phyloP scores from a whole-genome alignment of 2,888 invertebrate species.

The Chirona hameri region DNA sequence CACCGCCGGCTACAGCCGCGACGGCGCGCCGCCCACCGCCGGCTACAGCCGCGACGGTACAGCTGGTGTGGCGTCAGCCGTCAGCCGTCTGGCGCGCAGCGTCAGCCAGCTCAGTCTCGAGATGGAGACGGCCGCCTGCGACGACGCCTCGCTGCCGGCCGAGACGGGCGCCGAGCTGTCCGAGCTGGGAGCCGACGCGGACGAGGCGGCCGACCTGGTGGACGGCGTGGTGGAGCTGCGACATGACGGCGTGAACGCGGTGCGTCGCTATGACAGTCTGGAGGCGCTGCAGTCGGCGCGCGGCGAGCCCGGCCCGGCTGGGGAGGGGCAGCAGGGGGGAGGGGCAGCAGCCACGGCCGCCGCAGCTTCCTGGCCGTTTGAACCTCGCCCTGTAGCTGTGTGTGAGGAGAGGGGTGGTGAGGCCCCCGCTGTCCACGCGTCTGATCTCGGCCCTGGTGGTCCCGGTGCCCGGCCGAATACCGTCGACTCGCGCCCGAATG shows the following conservation, averaged over 20 bases:
- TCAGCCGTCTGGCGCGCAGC: slow-evolving; percentile 3
- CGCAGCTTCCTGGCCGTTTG: background rate
- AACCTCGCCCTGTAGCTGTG: too few species aligned
- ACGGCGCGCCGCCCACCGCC: background rate
- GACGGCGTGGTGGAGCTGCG: slow-evolving; percentile 6
- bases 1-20: background rate
- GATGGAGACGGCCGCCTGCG: slow-evolving; percentile 4
- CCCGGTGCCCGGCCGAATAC: too few species aligned
- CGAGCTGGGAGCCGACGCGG: background rate
- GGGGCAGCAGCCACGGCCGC: background rate
- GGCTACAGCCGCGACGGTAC: background rate
- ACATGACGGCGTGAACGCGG: slow-evolving; percentile 1
- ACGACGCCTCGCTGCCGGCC: background rate
- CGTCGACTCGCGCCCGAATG: too few species aligned
- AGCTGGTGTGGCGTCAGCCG: background rate
- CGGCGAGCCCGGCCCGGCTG: background rate
- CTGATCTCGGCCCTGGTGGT: too few species aligned
- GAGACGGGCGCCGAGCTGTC: slow-evolving; percentile 26
- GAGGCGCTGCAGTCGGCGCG: background rate
- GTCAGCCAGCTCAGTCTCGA: slow-evolving; percentile 23
- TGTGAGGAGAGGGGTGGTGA: too few species aligned
- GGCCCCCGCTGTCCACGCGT: too few species aligned
- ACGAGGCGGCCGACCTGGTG: slow-evolving; percentile 1
- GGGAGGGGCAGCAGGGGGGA: background rate
- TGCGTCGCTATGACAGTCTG: background rate